Base-by-base conservation (phyloP, 2,888 invertebrate genomes). In the Drosophila robusta region DNA sequence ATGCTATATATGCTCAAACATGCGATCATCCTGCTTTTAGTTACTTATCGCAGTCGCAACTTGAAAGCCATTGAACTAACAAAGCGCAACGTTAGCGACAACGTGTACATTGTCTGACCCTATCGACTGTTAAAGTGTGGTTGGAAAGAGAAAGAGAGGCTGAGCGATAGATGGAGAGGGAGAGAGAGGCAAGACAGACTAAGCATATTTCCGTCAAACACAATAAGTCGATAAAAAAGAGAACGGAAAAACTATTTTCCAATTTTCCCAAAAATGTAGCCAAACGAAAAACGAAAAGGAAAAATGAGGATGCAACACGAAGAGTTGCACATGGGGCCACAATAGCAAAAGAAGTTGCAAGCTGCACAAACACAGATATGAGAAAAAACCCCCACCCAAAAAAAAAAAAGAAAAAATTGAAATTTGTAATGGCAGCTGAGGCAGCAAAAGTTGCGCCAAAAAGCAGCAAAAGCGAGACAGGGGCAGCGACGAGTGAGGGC, bases 401-500 rank as follows among this genome's bases (percentile, higher is more conserved):
- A 34, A 34, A 11, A 41, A 29, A 34, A 11, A 41, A 29, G 14
- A 11, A 8, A 55, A 51, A 70, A 50, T 44, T 50, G 38, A 63
- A 80, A 77, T 80, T 75, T 82, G 80, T 80, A 80, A 78, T 80
- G 72, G 78, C 81, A 84, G 84, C 80, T 80, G 80, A 80, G 84
- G 70, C 84, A 80, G 81, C 84, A 80, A 80, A 84, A 80, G 85
- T 81, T 68, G 67, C 50, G 41, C 68, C 68, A 55, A 61, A 58
- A 47, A 55, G 26, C 39, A 45, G 32, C 26, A 42, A 70, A 49
- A 9, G 44, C 50, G 38, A 41, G 51, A 54, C 46, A 38, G 26
- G 45, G 61, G 44, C 47, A 14, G 26, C 29, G 14, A 44, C 11
- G 16, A 49, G 14, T n/a, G 47, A 34, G 18, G 50, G 26, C 22